These are phyloP conservation scores for Pogonomyrmex californicus DNA, from an alignment of 1,140 invertebrate genomes.

Conservation along the genomic window DNA sequence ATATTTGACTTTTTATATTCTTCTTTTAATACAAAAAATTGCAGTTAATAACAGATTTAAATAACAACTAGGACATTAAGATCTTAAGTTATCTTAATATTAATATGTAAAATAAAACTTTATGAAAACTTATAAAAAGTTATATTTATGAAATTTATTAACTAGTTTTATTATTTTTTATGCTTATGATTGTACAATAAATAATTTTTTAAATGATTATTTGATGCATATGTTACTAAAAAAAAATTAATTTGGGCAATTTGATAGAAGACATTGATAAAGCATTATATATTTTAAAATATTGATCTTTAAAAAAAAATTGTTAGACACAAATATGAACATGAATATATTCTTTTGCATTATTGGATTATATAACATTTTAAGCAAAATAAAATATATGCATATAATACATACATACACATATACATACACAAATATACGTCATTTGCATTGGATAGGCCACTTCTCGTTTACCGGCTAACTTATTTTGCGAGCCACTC, in stretches of 20 bases:
- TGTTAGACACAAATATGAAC: not conserved
- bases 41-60: no score
- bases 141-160: not conserved
- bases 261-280: not conserved
- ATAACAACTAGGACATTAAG: no score
- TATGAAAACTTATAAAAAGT: no score
- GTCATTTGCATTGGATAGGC: slow-evolving; percentile 23
- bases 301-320: not conserved
- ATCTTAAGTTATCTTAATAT: no score
- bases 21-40: no score
- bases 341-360: not conserved
- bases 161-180: not conserved
- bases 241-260: not conserved
- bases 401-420: not conserved
- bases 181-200: not conserved
- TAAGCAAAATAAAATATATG: not conserved
- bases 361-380: not conserved
- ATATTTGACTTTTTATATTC: no score
- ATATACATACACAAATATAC: not conserved
- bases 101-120: no score
- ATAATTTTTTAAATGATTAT: slow-evolving; percentile 16
- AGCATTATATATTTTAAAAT: not conserved
- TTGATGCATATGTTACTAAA: not conserved
- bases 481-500: slow-evolving; percentile 26
- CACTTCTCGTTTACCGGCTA: not conserved